These are phyloP conservation scores for Drosophila cognata DNA, from an alignment of 2,888 invertebrate species.

Conservation along the genomic window DNA sequence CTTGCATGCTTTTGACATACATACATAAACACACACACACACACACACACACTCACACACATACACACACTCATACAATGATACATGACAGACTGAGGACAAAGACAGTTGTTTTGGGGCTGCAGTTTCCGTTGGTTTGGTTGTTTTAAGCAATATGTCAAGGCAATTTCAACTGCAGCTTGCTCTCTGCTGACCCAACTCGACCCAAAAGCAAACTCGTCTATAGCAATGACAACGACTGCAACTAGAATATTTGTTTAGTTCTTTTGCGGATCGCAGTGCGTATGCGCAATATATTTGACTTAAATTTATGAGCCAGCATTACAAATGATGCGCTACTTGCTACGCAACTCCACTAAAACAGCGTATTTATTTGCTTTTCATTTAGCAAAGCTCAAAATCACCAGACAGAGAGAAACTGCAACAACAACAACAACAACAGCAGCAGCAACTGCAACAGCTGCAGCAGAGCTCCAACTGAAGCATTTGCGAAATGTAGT, in stretches of 20 bases:
- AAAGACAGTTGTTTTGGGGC: conserved; percentile 42
- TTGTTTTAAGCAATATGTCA: conserved; percentile 65
- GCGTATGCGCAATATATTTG: conserved; percentile 65
- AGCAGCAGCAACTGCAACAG: background rate
- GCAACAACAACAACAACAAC: background rate
- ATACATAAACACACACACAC: conserved; percentile 15
- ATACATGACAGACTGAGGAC: conserved; percentile 20
- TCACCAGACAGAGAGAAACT: conserved; percentile 6
- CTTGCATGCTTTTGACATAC: conserved; percentile 67
- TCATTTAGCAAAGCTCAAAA: conserved; percentile 38
- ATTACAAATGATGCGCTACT: conserved; percentile 59
- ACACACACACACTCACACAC: background rate
- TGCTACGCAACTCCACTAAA: conserved; percentile 31
- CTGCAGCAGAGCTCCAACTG: background rate
- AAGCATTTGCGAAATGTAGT: conserved; percentile 3
- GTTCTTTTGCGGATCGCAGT: conserved; percentile 52
- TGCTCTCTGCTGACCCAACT: conserved; percentile 46
- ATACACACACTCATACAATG: background rate
- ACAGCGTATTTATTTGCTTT: conserved; percentile 57
- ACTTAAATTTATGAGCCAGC: conserved; percentile 52
- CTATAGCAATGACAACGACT: conserved; percentile 19
- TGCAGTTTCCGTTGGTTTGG: conserved; percentile 35
- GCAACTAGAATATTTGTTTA: conserved; percentile 53
- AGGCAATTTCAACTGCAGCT: conserved; percentile 64
- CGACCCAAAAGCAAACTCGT: conserved; percentile 39